Conservation (phyloP, 2,113 vertebrate species). For the Struthio camelus region DNA sequence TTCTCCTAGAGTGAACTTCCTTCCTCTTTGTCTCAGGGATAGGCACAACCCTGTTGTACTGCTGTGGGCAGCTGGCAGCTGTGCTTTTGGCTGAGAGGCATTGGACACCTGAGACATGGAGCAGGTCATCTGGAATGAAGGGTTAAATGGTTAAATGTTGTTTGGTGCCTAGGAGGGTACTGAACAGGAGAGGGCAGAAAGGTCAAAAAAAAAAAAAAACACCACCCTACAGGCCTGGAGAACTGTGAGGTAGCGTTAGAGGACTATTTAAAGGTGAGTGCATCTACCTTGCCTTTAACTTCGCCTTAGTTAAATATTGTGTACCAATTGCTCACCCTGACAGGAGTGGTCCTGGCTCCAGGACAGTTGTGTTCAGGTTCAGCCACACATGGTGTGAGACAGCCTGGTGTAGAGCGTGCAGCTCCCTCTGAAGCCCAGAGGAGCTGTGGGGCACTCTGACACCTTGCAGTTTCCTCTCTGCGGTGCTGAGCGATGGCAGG, state of each 20-base stretch:
- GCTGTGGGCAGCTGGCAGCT: neutral
- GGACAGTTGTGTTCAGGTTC: neutral
- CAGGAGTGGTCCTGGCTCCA: neutral
- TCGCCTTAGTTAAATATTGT: neutral
- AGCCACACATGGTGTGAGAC: neutral
- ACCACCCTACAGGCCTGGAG: neutral
- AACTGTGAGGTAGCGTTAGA: neutral
- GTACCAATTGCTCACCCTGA: accelerated
- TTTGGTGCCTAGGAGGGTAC: neutral
- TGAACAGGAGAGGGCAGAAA: slow-evolving; percentile 1
- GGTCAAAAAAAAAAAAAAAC: neutral
- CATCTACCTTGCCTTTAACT: neutral
- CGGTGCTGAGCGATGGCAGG: slow-evolving; percentile 30
- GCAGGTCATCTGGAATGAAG: neutral
- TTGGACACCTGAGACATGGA: neutral
- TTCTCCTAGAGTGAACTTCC: neutral
- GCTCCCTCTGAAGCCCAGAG: neutral
- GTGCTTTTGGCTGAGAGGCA: neutral
- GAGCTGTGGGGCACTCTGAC: neutral
- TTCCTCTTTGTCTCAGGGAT: neutral
- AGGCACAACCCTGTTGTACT: neutral
- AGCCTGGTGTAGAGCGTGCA: neutral
- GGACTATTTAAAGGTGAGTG: neutral
- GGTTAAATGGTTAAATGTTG: neutral
- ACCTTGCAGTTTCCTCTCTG: neutral